phyloP scores from a whole-genome alignment of 1,140 invertebrate species.

The Euborellia annulipes region DNA sequence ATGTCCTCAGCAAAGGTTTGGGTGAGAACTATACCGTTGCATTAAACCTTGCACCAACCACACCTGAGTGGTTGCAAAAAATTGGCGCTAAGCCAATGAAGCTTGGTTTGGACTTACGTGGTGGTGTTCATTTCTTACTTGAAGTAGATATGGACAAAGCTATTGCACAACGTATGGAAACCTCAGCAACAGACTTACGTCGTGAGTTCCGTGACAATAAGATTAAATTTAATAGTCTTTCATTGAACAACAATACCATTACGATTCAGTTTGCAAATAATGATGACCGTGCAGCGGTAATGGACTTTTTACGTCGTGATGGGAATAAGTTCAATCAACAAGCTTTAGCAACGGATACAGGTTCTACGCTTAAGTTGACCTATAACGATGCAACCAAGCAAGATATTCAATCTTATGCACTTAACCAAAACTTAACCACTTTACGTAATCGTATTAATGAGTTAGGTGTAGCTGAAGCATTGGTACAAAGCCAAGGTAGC shows the following conservation, averaged over 20 bases:
- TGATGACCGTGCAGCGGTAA: too few species aligned
- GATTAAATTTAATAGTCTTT: too few species aligned
- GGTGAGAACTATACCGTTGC: neutral
- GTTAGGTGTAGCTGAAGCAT: neutral
- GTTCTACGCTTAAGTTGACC: too few species aligned
- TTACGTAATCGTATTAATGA: neutral
- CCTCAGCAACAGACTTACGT: too few species aligned
- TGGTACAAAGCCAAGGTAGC: neutral
- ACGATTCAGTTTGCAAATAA: too few species aligned
- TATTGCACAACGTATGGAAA: too few species aligned
- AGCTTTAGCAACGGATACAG: too few species aligned
- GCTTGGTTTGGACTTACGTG: neutral
- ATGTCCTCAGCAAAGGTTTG: neutral
- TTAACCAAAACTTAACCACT: neutral
- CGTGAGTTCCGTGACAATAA: too few species aligned
- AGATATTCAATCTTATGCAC: neutral
- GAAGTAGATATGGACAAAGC: neutral
- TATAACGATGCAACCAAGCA: too few species aligned
- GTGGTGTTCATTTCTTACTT: neutral
- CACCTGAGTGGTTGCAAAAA: neutral
- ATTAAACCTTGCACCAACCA: neutral
- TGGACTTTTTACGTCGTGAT: too few species aligned
- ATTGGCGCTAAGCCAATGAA: neutral
- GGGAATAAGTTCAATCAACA: too few species aligned
- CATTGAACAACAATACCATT: too few species aligned